Conservation (phyloP, 2,113 vertebrate species). For the Falco punctatus region DNA sequence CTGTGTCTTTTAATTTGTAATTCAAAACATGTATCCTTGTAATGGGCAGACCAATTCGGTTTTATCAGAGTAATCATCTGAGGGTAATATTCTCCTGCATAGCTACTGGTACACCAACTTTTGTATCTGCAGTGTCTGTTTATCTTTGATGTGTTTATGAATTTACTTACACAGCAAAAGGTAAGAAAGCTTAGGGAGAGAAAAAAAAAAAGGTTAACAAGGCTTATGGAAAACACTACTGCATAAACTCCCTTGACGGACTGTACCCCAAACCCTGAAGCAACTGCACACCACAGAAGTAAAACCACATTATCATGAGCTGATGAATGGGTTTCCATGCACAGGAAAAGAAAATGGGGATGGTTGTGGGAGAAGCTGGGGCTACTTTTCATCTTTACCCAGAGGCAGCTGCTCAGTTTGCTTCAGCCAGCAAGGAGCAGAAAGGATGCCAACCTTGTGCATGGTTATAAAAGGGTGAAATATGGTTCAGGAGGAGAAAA, state of each 20-base stretch:
- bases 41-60: not conserved
- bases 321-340: not conserved
- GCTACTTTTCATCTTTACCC: not conserved
- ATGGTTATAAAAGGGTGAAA: not conserved
- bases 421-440: not conserved
- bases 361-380: not conserved
- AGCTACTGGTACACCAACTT: not conserved
- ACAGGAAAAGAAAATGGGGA: not conserved
- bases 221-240: not conserved
- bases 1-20: constrained; percentile 2
- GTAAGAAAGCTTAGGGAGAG: not conserved
- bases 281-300: not conserved
- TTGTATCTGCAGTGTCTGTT: not conserved
- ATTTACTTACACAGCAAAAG: not conserved
- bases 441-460: not conserved
- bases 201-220: not conserved
- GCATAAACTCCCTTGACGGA: not conserved
- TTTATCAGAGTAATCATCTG: constrained; percentile 3
- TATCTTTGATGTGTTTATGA: not conserved
- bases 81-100: not conserved
- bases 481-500: not conserved
- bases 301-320: not conserved
- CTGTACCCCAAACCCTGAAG: not conserved
- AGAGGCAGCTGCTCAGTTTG: not conserved
- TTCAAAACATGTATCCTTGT: not conserved